Evolutionary conservation across 2,113 vertebrate species (phyloP).

Genomic region (Colaptes auratus): DNA sequence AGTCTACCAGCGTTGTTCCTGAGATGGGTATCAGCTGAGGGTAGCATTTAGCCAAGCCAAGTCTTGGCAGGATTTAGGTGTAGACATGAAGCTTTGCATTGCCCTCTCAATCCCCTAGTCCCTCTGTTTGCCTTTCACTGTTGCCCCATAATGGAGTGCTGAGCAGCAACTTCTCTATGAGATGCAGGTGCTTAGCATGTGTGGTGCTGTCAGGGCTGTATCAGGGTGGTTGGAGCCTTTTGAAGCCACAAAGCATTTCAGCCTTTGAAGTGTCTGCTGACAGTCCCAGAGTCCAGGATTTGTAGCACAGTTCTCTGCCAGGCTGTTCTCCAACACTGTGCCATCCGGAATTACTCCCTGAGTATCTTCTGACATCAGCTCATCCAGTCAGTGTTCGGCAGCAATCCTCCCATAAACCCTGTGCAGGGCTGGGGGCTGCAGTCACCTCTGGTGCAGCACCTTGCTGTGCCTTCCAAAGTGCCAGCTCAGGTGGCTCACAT

Average conservation of each 20-base stretch:
- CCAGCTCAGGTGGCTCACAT: rapidly evolving
- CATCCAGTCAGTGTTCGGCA: not conserved
- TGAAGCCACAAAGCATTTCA: not conserved
- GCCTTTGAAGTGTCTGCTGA: not conserved
- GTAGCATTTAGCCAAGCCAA: not conserved
- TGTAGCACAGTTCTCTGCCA: rapidly evolving
- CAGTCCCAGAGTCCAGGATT: not conserved
- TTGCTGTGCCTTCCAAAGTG: not conserved
- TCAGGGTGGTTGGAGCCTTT: not conserved
- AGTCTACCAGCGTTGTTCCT: not conserved
- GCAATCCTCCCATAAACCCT: not conserved
- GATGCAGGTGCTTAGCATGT: not conserved
- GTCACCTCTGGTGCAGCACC: not conserved
- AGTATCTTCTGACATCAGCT: not conserved
- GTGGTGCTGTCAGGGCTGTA: not conserved
- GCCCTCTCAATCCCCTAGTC: not conserved
- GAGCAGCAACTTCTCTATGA: not conserved
- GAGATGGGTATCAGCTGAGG: not conserved
- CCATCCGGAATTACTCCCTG: not conserved
- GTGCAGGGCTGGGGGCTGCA: rapidly evolving
- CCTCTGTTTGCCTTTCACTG: not conserved
- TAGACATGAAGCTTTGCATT: not conserved
- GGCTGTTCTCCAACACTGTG: not conserved
- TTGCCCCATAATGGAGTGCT: not conserved
- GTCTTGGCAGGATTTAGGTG: not conserved